Evolutionary conservation across 1,140 invertebrate species (phyloP).

Genomic region (Nephotettix cincticeps): DNA sequence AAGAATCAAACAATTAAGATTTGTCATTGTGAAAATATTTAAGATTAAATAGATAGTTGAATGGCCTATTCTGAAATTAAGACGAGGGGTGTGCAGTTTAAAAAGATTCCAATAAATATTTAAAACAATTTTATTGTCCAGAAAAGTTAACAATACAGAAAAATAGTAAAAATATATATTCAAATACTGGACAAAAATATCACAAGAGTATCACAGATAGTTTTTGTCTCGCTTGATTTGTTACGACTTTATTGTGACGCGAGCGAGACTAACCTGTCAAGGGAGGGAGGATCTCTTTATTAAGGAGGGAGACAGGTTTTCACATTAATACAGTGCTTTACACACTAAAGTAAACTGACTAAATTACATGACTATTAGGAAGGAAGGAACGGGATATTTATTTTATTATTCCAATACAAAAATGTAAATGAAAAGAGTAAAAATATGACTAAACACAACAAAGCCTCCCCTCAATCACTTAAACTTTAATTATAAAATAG

Average conservation of each 20-base stretch:
- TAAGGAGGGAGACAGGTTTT: slow-evolving; percentile 16
- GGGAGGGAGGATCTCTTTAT: slow-evolving; percentile 21
- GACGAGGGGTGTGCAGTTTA: not conserved
- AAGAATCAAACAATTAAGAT: too few relatives aligned
- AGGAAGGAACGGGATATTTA: not conserved
- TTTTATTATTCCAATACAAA: slow-evolving; percentile 24
- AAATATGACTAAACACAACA: too few relatives aligned
- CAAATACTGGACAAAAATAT: slow-evolving; percentile 24
- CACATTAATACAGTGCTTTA: not conserved
- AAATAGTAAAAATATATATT: slow-evolving; percentile 15
- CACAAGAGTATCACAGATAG: slow-evolving; percentile 24
- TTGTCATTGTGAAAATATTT: too few relatives aligned
- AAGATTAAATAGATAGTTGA: too few relatives aligned
- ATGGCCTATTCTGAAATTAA: too few relatives aligned
- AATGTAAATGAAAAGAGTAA: not conserved
- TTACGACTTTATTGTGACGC: slow-evolving; percentile 19
- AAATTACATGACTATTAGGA: not conserved
- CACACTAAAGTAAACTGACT: not conserved
- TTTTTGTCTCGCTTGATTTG: not conserved
- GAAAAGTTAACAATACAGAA: slow-evolving; percentile 20
- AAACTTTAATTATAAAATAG: too few relatives aligned
- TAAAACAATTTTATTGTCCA: slow-evolving; percentile 28
- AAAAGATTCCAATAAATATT: slow-evolving; percentile 1
- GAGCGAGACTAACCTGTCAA: slow-evolving; percentile 1
- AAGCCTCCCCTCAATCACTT: too few relatives aligned